These are phyloP conservation scores for Esox lucius DNA, from an alignment of 2,797 vertebrate species.

Conservation along the genomic window DNA sequence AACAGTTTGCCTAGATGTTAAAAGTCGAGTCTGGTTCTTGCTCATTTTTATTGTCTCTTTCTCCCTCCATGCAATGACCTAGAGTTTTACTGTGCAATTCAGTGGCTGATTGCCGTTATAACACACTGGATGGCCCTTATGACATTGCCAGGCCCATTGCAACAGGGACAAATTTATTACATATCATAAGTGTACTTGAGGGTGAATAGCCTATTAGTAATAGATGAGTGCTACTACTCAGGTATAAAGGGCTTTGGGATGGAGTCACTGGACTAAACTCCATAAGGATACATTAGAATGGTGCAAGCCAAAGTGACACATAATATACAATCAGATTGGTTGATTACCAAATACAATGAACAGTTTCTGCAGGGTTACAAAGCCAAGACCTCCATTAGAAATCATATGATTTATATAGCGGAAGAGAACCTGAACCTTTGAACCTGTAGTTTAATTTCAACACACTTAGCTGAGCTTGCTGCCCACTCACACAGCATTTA, in stretches of 20 bases:
- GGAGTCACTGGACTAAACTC: neutral
- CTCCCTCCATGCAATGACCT: no score
- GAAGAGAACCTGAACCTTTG: neutral
- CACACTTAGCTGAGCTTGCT: neutral
- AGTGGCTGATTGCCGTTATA: constrained; percentile 21
- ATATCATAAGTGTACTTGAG: constrained; percentile 34
- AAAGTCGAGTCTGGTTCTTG: neutral
- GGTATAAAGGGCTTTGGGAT: constrained; percentile 32
- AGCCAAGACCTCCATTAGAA: neutral
- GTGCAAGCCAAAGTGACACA: neutral
- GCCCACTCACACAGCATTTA: no score
- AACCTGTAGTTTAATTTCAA: neutral
- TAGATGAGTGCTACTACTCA: constrained; percentile 21
- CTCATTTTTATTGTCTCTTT: neutral
- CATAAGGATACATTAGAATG: neutral
- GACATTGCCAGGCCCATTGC: neutral
- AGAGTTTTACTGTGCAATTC: neutral
- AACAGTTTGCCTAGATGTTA: neutral
- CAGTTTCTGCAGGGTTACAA: neutral
- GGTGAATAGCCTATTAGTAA: constrained; percentile 27
- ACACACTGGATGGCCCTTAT: constrained; percentile 12
- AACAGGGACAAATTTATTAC: constrained; percentile 3
- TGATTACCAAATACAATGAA: constrained; percentile 1
- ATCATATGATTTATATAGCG: neutral
- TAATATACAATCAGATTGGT: neutral